These are phyloP conservation scores for Poeciliopsis prolifica DNA, from an alignment of 2,113 vertebrate genomes.

Conservation along the genomic window DNA sequence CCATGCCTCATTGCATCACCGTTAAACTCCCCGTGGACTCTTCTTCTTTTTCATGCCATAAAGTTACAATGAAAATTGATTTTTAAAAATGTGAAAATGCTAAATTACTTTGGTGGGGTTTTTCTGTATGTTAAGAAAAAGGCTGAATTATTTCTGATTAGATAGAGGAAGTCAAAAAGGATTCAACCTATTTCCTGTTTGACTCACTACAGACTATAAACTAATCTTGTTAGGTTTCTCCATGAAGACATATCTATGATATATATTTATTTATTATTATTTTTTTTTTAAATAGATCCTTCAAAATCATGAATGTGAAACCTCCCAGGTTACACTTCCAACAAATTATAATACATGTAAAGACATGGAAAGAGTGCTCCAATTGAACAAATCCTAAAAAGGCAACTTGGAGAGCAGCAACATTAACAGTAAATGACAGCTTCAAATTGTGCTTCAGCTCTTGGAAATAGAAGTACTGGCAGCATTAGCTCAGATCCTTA, in stretches of 20 bases:
- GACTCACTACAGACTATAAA: conserved; percentile 33
- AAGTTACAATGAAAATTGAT: neutral
- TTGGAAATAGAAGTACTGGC: neutral
- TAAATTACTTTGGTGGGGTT: neutral
- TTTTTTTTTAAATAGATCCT: conserved; percentile 10
- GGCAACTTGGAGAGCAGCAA: conserved; percentile 6
- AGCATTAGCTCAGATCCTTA: neutral
- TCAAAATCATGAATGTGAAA: conserved; percentile 1
- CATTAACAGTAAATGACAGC: neutral
- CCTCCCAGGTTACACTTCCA: neutral
- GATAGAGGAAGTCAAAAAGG: neutral
- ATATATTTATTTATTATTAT: neutral
- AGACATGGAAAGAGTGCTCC: neutral
- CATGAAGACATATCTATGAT: conserved; percentile 12
- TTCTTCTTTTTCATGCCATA: neutral
- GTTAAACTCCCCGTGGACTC: conserved; percentile 11
- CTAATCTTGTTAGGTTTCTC: conserved; percentile 14
- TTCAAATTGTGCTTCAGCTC: neutral
- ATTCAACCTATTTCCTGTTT: conserved; percentile 27
- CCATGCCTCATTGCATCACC: conserved; percentile 33
- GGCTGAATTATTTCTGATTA: conserved; percentile 1
- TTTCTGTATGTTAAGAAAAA: neutral
- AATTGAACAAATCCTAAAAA: conserved; percentile 11
- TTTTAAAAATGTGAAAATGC: neutral
- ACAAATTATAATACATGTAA: neutral